Conservation (phyloP, 92 coral and sea anemone genomes). For the Porites cylindrica region DNA sequence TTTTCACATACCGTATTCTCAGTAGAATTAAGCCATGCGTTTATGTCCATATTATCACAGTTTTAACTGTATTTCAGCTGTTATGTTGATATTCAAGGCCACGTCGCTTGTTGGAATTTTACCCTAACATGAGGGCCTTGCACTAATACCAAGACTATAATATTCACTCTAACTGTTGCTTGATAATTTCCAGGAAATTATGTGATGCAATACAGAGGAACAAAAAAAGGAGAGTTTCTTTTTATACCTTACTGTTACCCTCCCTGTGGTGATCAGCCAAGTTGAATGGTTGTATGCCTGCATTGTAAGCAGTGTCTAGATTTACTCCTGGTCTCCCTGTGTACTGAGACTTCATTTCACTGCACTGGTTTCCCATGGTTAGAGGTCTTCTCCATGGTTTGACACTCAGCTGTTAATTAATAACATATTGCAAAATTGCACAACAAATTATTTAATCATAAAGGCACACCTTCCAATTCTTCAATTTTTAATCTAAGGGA, state of each 20-base stretch:
- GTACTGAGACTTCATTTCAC: constrained; percentile 96
- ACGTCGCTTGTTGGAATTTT: no score
- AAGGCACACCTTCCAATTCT: background rate
- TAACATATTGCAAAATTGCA: no score
- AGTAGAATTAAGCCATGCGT: no score
- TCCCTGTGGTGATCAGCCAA: constrained; percentile 94
- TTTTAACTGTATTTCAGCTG: no score
- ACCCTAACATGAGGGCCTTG: no score
- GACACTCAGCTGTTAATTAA: constrained; percentile 71
- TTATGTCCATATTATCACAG: no score
- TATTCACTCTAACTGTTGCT: no score
- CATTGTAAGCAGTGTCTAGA: constrained; percentile 78
- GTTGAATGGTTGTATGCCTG: constrained; percentile 88
- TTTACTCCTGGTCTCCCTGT: constrained; percentile 91
- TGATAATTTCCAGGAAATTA: no score
- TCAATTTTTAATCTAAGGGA: background rate
- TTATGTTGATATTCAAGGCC: no score
- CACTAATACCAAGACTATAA: no score
- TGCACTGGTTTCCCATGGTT: constrained; percentile 92
- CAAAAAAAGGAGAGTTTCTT: background rate
- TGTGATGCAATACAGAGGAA: no score
- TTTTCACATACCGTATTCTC: no score
- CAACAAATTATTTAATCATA: background rate
- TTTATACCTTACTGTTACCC: constrained; percentile 91
- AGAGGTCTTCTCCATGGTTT: constrained; percentile 96